Base-by-base conservation (phyloP, 2,113 vertebrate genomes). In the Leptobrachium ailaonicum region DNA sequence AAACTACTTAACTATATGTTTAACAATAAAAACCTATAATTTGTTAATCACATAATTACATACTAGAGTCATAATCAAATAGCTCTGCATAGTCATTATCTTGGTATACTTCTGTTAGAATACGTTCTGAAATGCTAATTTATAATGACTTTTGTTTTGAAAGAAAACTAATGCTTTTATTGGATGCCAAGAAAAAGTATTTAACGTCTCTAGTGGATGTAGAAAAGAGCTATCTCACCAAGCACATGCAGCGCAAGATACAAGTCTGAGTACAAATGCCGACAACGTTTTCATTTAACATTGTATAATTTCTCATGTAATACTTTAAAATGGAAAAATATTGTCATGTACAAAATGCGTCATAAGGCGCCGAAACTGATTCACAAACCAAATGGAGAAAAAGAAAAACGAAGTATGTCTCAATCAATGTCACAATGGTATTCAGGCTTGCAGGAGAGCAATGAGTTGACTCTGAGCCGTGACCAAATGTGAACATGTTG, bases 31-130 rank as follows among this genome's bases (percentile, higher is more conserved):
- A 14, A 60, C 13, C 11, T 60, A 14, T 60, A 60, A 60, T 60
- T 60, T 60, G 56, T 60, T 60, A 60, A 60, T 60, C 56, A 60
- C 13, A 60, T 60, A 60, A 60, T 60, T 60, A 60, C 11, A 60
- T 60, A 12, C 56, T 14, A 12, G 56, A 14, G 13, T 60, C 56
- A 4, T 60, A 11, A 12, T 60, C 6, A 60, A 14, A 60, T 13
- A 10, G 56, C 56, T 60, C 4, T 60, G 13, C 56, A 60, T 60
- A 60, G 9, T 11, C 56, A 60, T 60, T 2, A 60, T 60, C 13
- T 14, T 12, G 11, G 56, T 60, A 11, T 8, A 60, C 56, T 12
- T 60, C 56, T 60, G 56, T 2, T 60, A 60, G 10, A 60, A 2
- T 12, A 11, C 1, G 56, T 14, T 60, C 56, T 12, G 13, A 10